These are phyloP conservation scores for Chloebia gouldiae DNA, from an alignment of 2,113 vertebrate genomes.

Conservation along the genomic window DNA sequence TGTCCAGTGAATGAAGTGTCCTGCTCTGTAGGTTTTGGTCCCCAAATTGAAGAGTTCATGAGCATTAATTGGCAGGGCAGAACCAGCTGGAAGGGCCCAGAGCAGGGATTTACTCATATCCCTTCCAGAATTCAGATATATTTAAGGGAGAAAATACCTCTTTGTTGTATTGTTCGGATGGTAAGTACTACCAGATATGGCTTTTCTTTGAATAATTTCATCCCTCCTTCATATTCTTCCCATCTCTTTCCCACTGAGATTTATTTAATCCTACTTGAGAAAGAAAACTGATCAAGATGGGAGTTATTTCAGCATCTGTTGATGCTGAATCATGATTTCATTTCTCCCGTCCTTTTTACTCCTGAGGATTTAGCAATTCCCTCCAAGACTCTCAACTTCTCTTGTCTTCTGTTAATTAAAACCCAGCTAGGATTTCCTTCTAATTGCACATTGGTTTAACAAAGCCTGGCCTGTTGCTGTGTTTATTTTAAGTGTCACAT, in stretches of 20 bases:
- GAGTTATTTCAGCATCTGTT: not conserved
- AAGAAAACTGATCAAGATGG: not conserved
- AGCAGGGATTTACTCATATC: not conserved
- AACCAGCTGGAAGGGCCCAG: not conserved
- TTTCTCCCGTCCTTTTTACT: not conserved
- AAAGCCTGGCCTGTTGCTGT: not conserved
- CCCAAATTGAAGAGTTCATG: rapidly evolving
- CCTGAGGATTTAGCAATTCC: not conserved
- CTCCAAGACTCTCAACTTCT: not conserved
- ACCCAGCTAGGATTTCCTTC: not conserved
- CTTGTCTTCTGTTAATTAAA: not conserved
- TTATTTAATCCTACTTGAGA: not conserved
- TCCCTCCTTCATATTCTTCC: not conserved
- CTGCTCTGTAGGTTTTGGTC: not conserved
- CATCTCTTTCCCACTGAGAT: not conserved
- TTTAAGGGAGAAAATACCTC: not conserved
- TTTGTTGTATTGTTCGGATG: not conserved
- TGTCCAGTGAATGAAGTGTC: not conserved
- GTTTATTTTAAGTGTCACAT: not conserved
- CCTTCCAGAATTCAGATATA: not conserved
- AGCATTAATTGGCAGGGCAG: not conserved
- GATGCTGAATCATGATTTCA: not conserved
- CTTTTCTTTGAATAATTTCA: not conserved
- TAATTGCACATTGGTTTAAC: not conserved
- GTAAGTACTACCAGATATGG: not conserved